Evolutionary conservation across 2,113 vertebrate species (phyloP), one percentile per base, ranked within the genome.

Genomic region (Brachirus orientalis): DNA sequence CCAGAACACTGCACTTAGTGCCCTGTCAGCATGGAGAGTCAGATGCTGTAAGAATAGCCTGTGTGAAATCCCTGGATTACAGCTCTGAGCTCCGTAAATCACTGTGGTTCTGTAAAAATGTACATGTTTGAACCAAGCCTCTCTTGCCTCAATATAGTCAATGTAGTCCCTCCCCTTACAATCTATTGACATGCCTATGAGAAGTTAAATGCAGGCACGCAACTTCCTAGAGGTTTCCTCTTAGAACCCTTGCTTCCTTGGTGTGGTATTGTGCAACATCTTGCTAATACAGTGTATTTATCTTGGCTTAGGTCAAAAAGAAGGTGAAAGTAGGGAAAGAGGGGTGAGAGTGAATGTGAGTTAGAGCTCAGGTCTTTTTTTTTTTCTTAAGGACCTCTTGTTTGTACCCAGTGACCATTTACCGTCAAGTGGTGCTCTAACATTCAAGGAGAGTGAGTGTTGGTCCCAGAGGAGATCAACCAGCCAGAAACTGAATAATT

Each of bases 401-500:
- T 86, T 89, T 83, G 82, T 87, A n/a, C 86, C 86, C 86, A 76
- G 28, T 63, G 84, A 77, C 80, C 80, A 87, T 85, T 86, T 87
- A 86, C 88, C 83, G 67, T 89, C 77, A 86, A 90, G 86, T 84
- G 75, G 83, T 85, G 83, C 88, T 87, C 79, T 91, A 84, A 86
- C 67, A 35, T 69, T 80, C 0, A 33, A 85, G 69, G 35, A 68
- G 67, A 76, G 62, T 38, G 20, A 72, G 75, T 45, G 12, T 17
- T 40, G 12, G 69, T 82, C 84, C 80, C 86, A n/a, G 55, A 69
- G 76, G 82, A 86, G 71, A 67, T 57, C 75, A 61, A 65, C 65
- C 72, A 66, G 74, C 84, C 77, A 85, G 79, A 50, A 55, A 12
- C 59, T 91, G 82, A 92, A 93, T 93, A 87, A 91, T 93, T 91